These are phyloP conservation scores for Elanus axillaris DNA, from an alignment of 2,113 vertebrate genomes.

Conservation along the genomic window DNA sequence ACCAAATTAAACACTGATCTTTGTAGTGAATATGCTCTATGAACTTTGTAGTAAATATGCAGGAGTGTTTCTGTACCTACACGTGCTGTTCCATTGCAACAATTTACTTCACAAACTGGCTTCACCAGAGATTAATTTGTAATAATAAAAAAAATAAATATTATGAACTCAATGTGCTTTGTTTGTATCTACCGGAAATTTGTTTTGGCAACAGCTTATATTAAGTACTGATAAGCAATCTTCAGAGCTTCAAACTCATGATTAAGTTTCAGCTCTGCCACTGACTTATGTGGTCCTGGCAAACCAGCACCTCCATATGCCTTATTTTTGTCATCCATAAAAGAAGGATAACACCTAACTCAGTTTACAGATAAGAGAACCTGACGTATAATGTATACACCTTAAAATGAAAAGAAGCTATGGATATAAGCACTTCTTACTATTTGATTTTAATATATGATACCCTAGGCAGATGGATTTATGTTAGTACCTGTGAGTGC, in stretches of 20 bases:
- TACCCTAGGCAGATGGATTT: neutral
- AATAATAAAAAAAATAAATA: neutral
- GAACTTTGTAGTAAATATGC: slow-evolving; percentile 18
- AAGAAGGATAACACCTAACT: neutral
- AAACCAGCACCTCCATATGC: neutral
- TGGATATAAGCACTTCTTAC: neutral
- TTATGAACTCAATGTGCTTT: slow-evolving; percentile 28
- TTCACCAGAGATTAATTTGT: slow-evolving; percentile 25
- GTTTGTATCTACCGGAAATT: slow-evolving; percentile 9
- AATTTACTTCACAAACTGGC: slow-evolving; percentile 31
- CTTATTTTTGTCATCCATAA: neutral
- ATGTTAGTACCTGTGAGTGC: neutral
- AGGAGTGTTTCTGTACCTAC: slow-evolving; percentile 10
- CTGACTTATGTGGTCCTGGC: neutral
- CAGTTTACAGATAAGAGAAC: neutral
- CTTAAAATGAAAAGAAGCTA: neutral
- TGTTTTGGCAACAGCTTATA: slow-evolving; percentile 3
- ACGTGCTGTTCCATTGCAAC: slow-evolving; percentile 6
- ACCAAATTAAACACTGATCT: slow-evolving; percentile 62
- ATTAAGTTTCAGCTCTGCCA: neutral
- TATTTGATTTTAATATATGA: neutral
- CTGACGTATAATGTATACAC: neutral
- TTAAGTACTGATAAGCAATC: slow-evolving; percentile 14
- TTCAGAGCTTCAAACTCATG: neutral
- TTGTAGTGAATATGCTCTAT: slow-evolving; percentile 3